Evolutionary conservation across 2,113 vertebrate species (phyloP).

Genomic region (Monopterus albus): DNA sequence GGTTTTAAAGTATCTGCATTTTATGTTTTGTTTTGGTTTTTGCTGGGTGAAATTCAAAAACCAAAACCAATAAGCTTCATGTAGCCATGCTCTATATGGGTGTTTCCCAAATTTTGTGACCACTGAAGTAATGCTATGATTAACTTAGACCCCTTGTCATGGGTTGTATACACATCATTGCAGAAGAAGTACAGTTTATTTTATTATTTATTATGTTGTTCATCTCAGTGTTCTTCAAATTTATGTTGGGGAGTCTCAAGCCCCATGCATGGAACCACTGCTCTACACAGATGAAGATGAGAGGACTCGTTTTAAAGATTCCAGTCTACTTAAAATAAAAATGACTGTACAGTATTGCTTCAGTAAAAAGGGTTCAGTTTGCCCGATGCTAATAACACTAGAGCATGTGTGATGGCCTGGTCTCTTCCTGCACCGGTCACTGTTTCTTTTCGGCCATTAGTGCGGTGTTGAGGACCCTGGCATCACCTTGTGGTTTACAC

Average conservation of each 20-base stretch:
- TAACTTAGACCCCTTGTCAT: no score
- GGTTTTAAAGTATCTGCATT: no score
- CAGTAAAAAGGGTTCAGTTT: conserved; percentile 2
- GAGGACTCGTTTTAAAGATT: not conserved
- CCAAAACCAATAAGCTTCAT: no score
- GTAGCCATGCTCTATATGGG: no score
- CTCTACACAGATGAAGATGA: not conserved
- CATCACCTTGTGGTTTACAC: conserved; percentile 47
- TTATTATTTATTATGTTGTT: no score
- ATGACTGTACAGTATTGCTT: conserved; percentile 4
- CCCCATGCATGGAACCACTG: not conserved
- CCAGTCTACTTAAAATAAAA: no score
- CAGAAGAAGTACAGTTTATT: not conserved
- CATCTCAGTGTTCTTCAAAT: not conserved
- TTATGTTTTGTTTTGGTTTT: no score
- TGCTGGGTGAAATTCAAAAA: no score
- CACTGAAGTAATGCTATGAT: no score
- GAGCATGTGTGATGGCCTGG: conserved; percentile 28
- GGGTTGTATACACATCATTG: no score
- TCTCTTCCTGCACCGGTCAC: conserved; percentile 32
- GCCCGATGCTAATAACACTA: conserved; percentile 2
- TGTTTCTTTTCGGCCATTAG: conserved; percentile 23
- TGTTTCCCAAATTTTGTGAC: not conserved
- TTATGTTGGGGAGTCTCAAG: not conserved
- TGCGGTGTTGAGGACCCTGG: conserved; percentile 31